phyloP scores from a whole-genome alignment of 2,888 invertebrate genomes.

The Sphaeridia pumilis region DNA sequence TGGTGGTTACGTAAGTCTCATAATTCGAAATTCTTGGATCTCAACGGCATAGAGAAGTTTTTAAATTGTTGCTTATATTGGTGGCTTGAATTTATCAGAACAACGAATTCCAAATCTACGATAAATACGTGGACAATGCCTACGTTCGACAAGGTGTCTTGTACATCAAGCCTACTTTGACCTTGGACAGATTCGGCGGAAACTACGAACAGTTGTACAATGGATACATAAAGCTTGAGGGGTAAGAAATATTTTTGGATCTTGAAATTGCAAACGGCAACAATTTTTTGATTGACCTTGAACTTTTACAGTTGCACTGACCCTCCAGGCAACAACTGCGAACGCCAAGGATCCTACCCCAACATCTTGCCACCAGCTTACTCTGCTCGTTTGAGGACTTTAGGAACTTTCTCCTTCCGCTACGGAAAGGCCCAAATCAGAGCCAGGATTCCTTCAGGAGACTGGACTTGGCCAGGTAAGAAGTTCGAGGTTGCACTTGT shows the following conservation, averaged over 20 bases:
- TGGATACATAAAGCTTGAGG: constrained; percentile 32
- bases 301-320: constrained; percentile 22
- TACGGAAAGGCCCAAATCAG: constrained; percentile 40
- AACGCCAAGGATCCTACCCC: constrained; percentile 22
- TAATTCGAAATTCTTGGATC: not conserved
- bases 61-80: not conserved
- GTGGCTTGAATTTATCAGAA: constrained; percentile 15
- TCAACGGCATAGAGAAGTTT: not conserved
- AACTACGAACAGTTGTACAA: constrained; percentile 36
- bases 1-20: constrained; percentile 21
- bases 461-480: constrained; percentile 37
- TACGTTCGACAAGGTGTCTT: constrained; percentile 40
- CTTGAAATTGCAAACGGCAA: not conserved
- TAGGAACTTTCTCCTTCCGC: constrained; percentile 38
- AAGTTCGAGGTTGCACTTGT: no score
- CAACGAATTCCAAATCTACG: constrained; percentile 30
- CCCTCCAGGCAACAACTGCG: constrained; percentile 8
- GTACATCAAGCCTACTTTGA: constrained; percentile 39
- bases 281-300: not conserved
- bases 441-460: constrained; percentile 39
- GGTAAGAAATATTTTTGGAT: constrained; percentile 5
- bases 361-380: constrained; percentile 38
- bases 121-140: constrained; percentile 19
- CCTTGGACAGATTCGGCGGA: constrained; percentile 37
- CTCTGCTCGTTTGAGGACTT: constrained; percentile 39